Evolutionary conservation across 37 sponge, comb jelly and placozoan genomes (phyloP), one percentile per base, ranked within the genome.

Genomic region (Cliona cf. orientalis): DNA sequence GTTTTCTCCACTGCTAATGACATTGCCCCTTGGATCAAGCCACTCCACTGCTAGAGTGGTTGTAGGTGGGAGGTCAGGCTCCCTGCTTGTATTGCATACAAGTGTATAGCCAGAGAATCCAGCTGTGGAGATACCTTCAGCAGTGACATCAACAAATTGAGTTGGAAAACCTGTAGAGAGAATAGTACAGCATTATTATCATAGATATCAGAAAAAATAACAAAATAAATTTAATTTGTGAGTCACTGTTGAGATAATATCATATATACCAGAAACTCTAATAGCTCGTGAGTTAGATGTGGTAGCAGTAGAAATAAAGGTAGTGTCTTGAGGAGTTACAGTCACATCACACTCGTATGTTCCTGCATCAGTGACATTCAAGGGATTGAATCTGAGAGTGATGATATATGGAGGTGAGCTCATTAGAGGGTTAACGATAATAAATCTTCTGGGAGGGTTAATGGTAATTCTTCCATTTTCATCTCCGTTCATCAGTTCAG

Each of bases 121-220:
- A 56, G 74, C 74, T 56, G 74, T 56, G 11, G 74, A 37, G 14
- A 55, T 25, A 22, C 17, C 71, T 11, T 42, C 71, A 31, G 42
- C 42, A 66, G 67, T 2, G 35, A 45, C 40, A 21, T 2, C 17
- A 5, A 70, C 46, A 2, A 70, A 5, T 70, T 70, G 71, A 42
- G 45, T 43, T 2, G 71, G 71, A 17, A 70, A 70, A 2, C 2
- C 71, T 70, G 71, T n/a, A n/a, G n/a, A n/a, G n/a, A n/a, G n/a
- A n/a, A n/a, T n/a, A n/a, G n/a, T n/a, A n/a, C n/a, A n/a, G n/a
- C n/a, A n/a, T n/a, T n/a, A n/a, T n/a, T n/a, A n/a, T n/a, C n/a
- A n/a, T n/a, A n/a, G n/a, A n/a, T n/a, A n/a, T n/a, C n/a, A n/a
- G n/a, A n/a, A n/a, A n/a, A n/a, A n/a, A n/a, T n/a, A n/a, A n/a